Evolutionary conservation across 2,888 invertebrate species (phyloP), one percentile per base, ranked within the genome.

Genomic region (Yponomeuta sedellus): DNA sequence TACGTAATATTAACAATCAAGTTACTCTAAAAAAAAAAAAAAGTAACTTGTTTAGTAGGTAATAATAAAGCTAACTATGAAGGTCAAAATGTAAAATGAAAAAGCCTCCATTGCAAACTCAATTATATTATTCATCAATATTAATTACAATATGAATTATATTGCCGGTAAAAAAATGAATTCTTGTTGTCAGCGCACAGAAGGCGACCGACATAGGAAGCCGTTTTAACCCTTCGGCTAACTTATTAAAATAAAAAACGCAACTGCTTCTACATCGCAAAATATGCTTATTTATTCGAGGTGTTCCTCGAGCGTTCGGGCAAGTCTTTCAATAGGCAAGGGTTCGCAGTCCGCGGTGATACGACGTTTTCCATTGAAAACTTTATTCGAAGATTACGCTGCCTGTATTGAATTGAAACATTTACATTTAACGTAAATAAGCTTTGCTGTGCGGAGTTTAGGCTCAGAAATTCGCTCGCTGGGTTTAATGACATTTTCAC

Each of bases 401-500:
- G 81, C 84, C 86, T 87, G 85, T 89, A 89, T 90, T 89, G 59
- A 65, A 59, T 65, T 65, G 34, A 61, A 44, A 66, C 66, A 57
- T 66, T 66, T 62, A 66, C 56, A 66, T 66, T 66, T 25, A 90
- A 88, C 89, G 91, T 88, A 90, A 34, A 90, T 90, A 89, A 89
- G 90, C 89, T 90, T 87, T 86, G 85, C 88, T 83, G 84, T 85
- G 88, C 89, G 86, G 89, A 88, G 90, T 90, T 90, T 90, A 89
- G 86, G 85, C 85, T 87, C 87, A 83, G 86, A 88, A 85, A 88
- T 89, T 88, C 87, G 87, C 88, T 89, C 86, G 63, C 39, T 83
- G 86, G 85, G 89, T 88, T 89, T 91, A 91, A 90, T 90, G 88
- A 90, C 88, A 88, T 90, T 90, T 88, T 88, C 89, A 88, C 86